A percentile compares a stretch with the other conserved stretches of the same genome.
These are phyloP conservation scores for Phaethon lepturus DNA, from an alignment of 2,113 vertebrate genomes.

Conservation along the genomic window DNA sequence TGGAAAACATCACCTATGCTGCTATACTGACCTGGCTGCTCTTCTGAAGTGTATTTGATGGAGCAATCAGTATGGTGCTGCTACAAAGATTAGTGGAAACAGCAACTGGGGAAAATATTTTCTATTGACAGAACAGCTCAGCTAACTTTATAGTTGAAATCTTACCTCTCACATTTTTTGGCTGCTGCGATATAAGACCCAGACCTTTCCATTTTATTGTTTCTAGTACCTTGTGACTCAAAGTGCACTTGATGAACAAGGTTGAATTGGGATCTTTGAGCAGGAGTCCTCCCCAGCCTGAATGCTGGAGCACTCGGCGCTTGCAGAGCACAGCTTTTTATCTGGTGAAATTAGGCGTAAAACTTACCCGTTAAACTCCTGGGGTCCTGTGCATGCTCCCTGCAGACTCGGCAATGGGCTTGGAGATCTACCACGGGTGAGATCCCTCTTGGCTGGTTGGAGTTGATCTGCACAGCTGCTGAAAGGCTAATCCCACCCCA, in stretches of 20 bases:
- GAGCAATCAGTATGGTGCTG: background rate
- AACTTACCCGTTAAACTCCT: background rate
- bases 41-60: background rate
- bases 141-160: background rate
- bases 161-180: background rate
- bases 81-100: background rate
- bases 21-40: background rate
- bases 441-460: background rate
- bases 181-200: background rate
- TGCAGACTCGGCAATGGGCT: background rate
- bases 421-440: background rate
- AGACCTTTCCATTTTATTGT: background rate
- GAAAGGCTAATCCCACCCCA: background rate
- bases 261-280: background rate
- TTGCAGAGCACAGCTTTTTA: background rate
- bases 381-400: background rate
- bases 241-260: background rate
- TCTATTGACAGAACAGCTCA: background rate
- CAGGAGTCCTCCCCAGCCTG: background rate
- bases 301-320: rapidly evolving
- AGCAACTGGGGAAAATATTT: background rate
- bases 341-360: background rate
- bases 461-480: background rate
- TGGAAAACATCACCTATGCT: background rate
- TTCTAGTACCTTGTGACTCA: background rate